phyloP scores from a whole-genome alignment of 2,888 invertebrate genomes.

The Brassicogethes aeneus region DNA sequence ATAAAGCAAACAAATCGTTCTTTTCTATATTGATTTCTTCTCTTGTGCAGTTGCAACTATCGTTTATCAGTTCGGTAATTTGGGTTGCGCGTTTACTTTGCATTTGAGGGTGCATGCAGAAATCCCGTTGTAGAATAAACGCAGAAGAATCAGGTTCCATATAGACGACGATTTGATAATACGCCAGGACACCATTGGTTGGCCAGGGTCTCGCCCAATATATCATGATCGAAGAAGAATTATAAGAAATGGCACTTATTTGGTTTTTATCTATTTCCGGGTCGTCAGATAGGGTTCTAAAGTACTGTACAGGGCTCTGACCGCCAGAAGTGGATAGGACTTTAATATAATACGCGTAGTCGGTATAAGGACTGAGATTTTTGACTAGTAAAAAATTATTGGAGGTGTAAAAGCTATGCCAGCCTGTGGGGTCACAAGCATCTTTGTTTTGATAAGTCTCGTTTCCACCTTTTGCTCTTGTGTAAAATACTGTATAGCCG shows the following conservation, averaged over 20 bases:
- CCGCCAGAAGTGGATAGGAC: conserved; percentile 45
- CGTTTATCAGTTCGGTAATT: neutral
- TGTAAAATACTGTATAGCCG: conserved; percentile 58
- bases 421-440: conserved; percentile 27
- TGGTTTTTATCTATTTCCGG: conserved; percentile 36
- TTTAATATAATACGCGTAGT: conserved; percentile 67
- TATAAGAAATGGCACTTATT: neutral
- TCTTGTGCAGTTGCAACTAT: conserved; percentile 7
- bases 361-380: conserved; percentile 54
- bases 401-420: conserved; percentile 27
- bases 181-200: conserved; percentile 32
- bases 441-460: conserved; percentile 40
- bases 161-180: conserved; percentile 8
- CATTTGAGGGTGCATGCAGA: conserved; percentile 18
- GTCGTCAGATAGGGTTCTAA: conserved; percentile 52
- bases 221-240: conserved; percentile 35
- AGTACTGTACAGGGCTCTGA: conserved; percentile 53
- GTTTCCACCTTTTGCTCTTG: conserved; percentile 46
- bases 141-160: neutral
- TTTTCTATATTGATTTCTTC: too few species aligned
- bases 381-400: conserved; percentile 30
- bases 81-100: neutral
- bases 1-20: too few species aligned
- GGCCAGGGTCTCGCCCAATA: conserved; percentile 51
- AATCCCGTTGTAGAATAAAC: conserved; percentile 21